Base-by-base conservation (phyloP, 2,113 vertebrate species). In the Cyrtonyx montezumae region DNA sequence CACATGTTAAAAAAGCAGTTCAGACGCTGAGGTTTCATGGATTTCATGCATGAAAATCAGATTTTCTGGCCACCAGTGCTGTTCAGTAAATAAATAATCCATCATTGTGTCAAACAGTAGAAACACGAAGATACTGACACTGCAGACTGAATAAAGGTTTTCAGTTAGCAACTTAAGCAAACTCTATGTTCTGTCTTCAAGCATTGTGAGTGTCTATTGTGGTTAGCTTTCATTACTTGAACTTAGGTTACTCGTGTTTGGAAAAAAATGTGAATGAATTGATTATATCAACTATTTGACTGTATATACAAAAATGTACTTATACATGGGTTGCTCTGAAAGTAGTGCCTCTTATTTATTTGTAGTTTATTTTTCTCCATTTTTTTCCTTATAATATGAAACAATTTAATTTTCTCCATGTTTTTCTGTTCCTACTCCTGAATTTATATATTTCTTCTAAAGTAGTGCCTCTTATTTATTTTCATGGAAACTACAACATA, bases 81-180 rank as follows among this genome's bases (percentile, higher is more conserved):
- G 97, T 95, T 98, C 95, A 95, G 97, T 97, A 97, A 98, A 98
- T 99, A 98, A 98, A 99, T 99, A 98, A 99, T 99, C 98, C 98
- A 98, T 98, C 97, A 98, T 98, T 98, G 96, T 98, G 98, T 98
- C 98, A 98, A 98, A 96, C 94, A 96, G 95, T 97, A 92, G 96
- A 97, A 98, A 97, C 97, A 97, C 13, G 23, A 95, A 97, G 97
- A 97, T 95, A 95, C 90, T 91, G 92, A 87, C 96, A 81, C 85
- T 95, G 93, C 87, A 95, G 81, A 94, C 91, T 96, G 96, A 97
- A 97, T 87, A 96, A 90, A 94, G 55, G 45, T 53, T 97, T 97
- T 90, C 70, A 96, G 93, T 95, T 91, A 96, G 97, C 90, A 94
- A 95, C 70, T 95, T 96, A 91, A 61, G 84, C 83, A 97, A 97